Evolutionary conservation across 2,888 invertebrate genomes (phyloP).

Genomic region (Cryptocephalus primarius): DNA sequence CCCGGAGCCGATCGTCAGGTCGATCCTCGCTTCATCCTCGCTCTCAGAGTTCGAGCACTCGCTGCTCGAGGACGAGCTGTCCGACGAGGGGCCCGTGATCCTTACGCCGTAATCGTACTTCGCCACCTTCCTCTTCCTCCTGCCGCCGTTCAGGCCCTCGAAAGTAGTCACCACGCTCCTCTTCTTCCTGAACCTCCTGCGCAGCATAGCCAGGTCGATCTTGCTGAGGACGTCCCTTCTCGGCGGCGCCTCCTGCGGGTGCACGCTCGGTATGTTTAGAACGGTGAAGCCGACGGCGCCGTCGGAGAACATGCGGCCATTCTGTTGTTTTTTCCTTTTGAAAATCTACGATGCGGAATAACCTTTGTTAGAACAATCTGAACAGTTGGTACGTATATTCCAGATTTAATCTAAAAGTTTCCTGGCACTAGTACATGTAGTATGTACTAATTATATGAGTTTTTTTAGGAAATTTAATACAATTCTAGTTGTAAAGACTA

Average conservation of each 20-base stretch:
- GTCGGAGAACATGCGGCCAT: not conserved
- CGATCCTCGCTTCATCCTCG: slow-evolving; percentile 19
- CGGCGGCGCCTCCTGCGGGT: slow-evolving; percentile 18
- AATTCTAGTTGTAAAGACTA: too few relatives aligned
- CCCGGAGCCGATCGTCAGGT: slow-evolving; percentile 45
- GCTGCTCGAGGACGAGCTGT: slow-evolving; percentile 25
- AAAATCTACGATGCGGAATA: not conserved
- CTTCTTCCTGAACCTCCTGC: slow-evolving; percentile 17
- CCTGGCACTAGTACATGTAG: too few relatives aligned
- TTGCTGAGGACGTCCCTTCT: slow-evolving; percentile 33
- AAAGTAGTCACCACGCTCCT: not conserved
- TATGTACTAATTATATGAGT: too few relatives aligned
- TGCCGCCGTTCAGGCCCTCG: not conserved
- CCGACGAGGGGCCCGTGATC: slow-evolving; percentile 31
- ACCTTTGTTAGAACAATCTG: too few relatives aligned
- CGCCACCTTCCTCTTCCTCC: slow-evolving; percentile 11
- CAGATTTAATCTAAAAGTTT: too few relatives aligned
- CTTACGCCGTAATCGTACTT: slow-evolving; percentile 26
- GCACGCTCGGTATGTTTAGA: slow-evolving; percentile 31
- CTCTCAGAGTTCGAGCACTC: slow-evolving; percentile 30
- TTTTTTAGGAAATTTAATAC: too few relatives aligned
- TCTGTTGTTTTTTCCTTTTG: slow-evolving; percentile 2
- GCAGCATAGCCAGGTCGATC: slow-evolving; percentile 33
- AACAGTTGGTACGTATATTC: too few relatives aligned
- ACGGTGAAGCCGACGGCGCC: slow-evolving; percentile 25